These are phyloP conservation scores for Hydrolagus affinis DNA, from an alignment of 2,113 vertebrate genomes.

Conservation along the genomic window DNA sequence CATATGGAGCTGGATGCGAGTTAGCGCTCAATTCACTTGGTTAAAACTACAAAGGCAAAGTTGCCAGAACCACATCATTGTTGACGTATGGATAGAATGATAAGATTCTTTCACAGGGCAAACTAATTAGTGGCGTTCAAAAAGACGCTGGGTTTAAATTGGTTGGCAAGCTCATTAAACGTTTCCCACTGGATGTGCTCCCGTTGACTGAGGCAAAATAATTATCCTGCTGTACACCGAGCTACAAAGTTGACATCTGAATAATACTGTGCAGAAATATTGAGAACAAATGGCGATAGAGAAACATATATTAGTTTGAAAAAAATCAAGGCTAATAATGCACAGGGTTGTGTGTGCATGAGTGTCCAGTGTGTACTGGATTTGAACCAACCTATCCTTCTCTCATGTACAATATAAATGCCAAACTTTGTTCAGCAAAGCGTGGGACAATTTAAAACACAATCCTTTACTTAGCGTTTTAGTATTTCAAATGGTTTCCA, in stretches of 20 bases:
- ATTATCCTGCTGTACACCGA: slow-evolving; percentile 1
- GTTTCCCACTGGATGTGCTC: not conserved
- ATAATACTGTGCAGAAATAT: not conserved
- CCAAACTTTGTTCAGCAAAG: not conserved
- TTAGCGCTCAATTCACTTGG: not conserved
- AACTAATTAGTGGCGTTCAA: not conserved
- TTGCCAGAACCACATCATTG: not conserved
- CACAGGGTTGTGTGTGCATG: no score
- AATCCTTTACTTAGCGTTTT: not conserved
- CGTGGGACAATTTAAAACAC: not conserved
- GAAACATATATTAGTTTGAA: not conserved
- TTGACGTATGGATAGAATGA: not conserved
- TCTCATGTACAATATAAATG: not conserved
- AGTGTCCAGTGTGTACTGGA: no score
- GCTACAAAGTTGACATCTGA: not conserved
- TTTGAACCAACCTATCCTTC: not conserved
- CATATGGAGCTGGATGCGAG: not conserved
- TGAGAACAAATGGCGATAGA: not conserved
- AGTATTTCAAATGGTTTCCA: not conserved
- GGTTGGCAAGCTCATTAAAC: slow-evolving; percentile 18
- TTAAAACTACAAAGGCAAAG: not conserved
- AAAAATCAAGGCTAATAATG: not conserved
- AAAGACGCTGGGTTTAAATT: slow-evolving; percentile 15
- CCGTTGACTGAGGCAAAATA: slow-evolving; percentile 5
- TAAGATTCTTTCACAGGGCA: slow-evolving; percentile 10